Base-by-base conservation (phyloP, 2,888 invertebrate species). In the Xestia rhomboidea region DNA sequence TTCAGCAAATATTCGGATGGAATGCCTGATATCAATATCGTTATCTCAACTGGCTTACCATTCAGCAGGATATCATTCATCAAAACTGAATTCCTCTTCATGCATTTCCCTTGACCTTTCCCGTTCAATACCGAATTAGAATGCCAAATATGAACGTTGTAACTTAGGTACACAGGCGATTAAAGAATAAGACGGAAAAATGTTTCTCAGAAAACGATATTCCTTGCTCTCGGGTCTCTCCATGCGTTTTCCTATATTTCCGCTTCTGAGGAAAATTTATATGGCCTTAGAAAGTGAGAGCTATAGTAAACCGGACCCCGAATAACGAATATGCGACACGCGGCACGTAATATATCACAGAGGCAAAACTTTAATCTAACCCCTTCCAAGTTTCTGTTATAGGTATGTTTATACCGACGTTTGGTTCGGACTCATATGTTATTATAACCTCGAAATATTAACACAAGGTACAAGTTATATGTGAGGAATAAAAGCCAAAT, bases 311-410 rank as follows among this genome's bases (percentile, higher is more conserved):
- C 91, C 89, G 92, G 92, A 92, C 91, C 91, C 90, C 77, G 88
- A 90, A 91, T 88, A 89, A 89, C 89, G 91, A 92, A 91, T 91
- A 92, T 90, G 91, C 91, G 92, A 93, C 93, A 92, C 89, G 89
- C 91, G 91, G 90, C 91, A 92, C 91, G 90, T 91, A 91, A 94
- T 94, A 94, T 93, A 93, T 94, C 93, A 93, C 85, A 71, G 79
- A 87, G 82, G 90, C 89, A 86, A 91, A 93, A 93, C 90, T 93
- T 93, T 92, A 92, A 91, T 92, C 90, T 90, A 84, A 90, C 89
- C 84, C 89, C 86, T 88, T 87, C 89, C 86, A 85, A 89, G 85
- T 88, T 84, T 66, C 85, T 78, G 70, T 76, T 79, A 73, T 86
- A 87, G 77, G 85, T 85, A 88, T 82, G n/a, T n/a, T n/a, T n/a